Evolutionary conservation across 2,113 vertebrate species (phyloP), one percentile per base, ranked within the genome.

Genomic region (Mormyrus lacerda): DNA sequence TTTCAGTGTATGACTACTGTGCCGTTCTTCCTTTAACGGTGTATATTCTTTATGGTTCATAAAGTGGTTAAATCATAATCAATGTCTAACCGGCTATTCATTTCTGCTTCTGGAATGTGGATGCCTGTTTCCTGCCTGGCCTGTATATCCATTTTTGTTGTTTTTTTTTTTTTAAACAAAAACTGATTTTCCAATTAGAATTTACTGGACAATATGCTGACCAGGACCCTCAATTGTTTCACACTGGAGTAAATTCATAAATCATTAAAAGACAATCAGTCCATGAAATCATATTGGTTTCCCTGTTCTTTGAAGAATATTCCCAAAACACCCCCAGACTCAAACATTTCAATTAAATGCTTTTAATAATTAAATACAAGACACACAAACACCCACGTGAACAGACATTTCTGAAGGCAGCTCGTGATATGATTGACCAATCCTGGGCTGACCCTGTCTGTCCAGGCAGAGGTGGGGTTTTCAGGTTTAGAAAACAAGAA

Each of bases 221-320:
- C 27, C 8, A 31, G 9, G 11, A 69, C 9, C 73, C 31, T 4
- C 31, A 35, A 19, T 39, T 15, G 15, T 79, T 42, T 79, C 73
- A 42, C 13, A 19, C 31, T 79, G 35, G 15, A 76, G 83, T 48
- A 85, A 85, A 47, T 50, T n/a, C 24, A 85, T 48, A 85, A 85
- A 85, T 50, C 45, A 48, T 27, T 79, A 85, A 47, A 85, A 48
- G 45, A 17, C 44, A 50, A 50, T 44, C 83, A 10, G 47, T 27
- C 31, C 35, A 79, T 79, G 44, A 50, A 48, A 50, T 27, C n/a
- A n/a, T 48, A 50, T 0, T 27, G 45, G 83, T 9, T 19, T 85
- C 13, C n/a, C 92, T 0, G 35, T 99, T 98, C 94, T 99, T 48
- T 47, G 44, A 19, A 82, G 76, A 85, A n/a, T 27, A 85, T 79